A percentile compares a stretch with the other conserved stretches of the same genome.
Conservation (phyloP, 1,140 invertebrate genomes). For the Oscheius sp. region DNA sequence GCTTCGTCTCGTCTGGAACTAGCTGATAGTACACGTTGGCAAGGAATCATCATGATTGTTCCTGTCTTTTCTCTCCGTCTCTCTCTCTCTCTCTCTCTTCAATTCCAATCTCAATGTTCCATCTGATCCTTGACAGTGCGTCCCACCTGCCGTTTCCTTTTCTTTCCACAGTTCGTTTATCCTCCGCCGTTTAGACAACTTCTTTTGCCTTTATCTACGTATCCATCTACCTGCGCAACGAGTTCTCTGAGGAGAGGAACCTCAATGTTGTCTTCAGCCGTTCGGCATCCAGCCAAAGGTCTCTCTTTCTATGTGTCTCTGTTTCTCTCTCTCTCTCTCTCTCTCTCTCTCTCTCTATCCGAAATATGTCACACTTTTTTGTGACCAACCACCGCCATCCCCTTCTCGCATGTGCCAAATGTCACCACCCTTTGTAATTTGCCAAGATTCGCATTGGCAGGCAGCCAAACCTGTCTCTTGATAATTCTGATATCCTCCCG, state of each 20-base stretch:
- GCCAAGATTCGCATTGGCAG: no score
- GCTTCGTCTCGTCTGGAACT: not conserved
- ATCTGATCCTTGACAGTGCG: not conserved
- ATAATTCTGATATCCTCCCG: constrained; percentile 8
- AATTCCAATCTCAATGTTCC: not conserved
- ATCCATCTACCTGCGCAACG: no score
- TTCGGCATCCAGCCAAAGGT: not conserved
- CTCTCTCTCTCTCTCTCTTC: not conserved
- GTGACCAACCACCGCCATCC: not conserved
- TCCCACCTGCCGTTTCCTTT: not conserved
- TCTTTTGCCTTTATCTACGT: no score
- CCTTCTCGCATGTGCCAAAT: not conserved
- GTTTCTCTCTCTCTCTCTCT: not conserved
- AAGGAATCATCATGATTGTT: no score
- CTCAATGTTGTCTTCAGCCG: no score
- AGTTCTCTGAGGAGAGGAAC: no score
- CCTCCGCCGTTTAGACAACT: no score
- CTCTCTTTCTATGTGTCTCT: not conserved
- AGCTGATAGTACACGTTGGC: not conserved
- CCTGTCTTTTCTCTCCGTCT: not conserved
- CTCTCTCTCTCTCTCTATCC: not conserved
- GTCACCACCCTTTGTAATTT: not conserved
- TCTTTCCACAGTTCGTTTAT: no score
- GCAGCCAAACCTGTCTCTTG: not conserved
- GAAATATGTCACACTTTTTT: not conserved